phyloP scores from a whole-genome alignment of 2,888 invertebrate genomes.

The Cosmorhoe ocellata region DNA sequence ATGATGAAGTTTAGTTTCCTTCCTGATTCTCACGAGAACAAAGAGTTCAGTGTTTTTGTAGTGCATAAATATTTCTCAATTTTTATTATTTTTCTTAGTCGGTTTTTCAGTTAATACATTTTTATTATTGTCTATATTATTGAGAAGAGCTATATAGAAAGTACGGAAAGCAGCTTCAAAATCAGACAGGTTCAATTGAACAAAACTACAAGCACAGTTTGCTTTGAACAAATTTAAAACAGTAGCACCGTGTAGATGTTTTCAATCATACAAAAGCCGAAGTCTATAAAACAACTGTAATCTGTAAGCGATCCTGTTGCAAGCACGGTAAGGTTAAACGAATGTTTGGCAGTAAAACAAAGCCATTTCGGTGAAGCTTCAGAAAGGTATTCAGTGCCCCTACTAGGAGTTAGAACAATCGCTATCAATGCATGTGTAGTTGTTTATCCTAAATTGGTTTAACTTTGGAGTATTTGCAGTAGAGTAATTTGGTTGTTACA shows the following conservation, averaged over 20 bases:
- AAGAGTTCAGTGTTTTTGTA: too few species aligned
- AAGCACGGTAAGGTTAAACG: conserved; percentile 46
- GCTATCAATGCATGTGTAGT: not conserved
- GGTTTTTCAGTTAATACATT: too few species aligned
- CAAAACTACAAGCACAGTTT: too few species aligned
- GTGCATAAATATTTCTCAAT: too few species aligned
- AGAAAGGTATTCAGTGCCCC: conserved; percentile 15
- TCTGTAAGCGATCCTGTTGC: conserved; percentile 42
- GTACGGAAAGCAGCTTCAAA: too few species aligned
- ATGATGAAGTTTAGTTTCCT: too few species aligned
- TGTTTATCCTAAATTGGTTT: not conserved
- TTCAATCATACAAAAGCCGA: conserved; percentile 32
- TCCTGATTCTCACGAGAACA: not conserved
- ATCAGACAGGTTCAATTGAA: too few species aligned
- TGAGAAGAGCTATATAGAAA: too few species aligned
- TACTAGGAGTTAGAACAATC: conserved; percentile 14
- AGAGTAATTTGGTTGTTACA: too few species aligned
- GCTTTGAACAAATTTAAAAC: conserved; percentile 6
- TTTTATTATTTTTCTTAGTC: too few species aligned
- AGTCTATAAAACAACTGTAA: conserved; percentile 39
- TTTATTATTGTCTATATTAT: too few species aligned
- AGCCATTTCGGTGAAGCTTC: conserved; percentile 34
- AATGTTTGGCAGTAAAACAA: conserved; percentile 50
- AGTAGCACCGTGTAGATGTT: conserved; percentile 4
- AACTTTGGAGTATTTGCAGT: too few species aligned